Evolutionary conservation across 2,888 invertebrate species (phyloP), one percentile per base, ranked within the genome.

Genomic region (Oxytorus armatus): DNA sequence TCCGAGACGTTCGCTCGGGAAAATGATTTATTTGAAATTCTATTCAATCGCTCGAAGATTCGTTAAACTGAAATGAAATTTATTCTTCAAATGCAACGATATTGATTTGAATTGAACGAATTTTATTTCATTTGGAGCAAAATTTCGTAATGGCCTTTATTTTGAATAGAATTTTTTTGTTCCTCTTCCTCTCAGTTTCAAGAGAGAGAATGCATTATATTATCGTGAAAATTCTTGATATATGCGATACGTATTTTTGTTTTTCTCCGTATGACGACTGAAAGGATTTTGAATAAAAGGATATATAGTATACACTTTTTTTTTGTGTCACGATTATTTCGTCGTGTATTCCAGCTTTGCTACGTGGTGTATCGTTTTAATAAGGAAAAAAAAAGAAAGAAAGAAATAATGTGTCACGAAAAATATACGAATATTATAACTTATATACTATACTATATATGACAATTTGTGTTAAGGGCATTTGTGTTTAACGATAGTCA

Each of bases 401-500:
- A 33, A 23, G 21, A 21, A 5, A 21, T 21, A 59, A 5, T 2
- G 18, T 39, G 23, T 53, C 25, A 10, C 10, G 51, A 36, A 23
- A 18, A 65, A 66, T 39, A 39, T 39, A 66, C 10, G 47, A 36
- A 49, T 65, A 29, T 29, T 63, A 36, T 47, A 63, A 49, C 36
- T 39, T 39, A 63, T 42, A 51, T 77, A 57, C 33, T 44, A 59
- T 77, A 57, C 33, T 42, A 59, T 53, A 29, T 53, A 70, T 39
- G 53, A 55, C 23, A 33, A 57, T 23, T 66, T 57, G 14, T 65
- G 23, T 74, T 55, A 39, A 59, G 61, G 59, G 33, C 65, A 53
- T 72, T 77, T 73, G 66, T 73, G 65, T 77, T 66, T 44, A 61
- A 77, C 44, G 39, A 57, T 73, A 66, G 72, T 59, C 65, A 49